These are phyloP conservation scores for Trichomycterus rosablanca DNA, from an alignment of 2,113 vertebrate genomes.

Conservation along the genomic window DNA sequence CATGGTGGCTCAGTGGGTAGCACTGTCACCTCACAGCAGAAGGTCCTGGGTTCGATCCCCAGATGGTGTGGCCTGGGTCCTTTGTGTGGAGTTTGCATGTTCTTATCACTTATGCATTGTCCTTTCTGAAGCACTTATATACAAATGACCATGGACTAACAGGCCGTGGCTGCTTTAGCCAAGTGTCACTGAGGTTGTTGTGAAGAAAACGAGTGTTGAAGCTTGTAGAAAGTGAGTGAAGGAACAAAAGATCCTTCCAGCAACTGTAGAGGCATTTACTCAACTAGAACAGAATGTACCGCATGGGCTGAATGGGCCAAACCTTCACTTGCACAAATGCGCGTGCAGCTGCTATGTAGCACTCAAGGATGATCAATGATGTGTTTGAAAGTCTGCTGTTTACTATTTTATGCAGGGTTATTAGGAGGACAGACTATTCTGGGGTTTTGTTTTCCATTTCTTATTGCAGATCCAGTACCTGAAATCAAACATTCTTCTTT, in stretches of 20 bases:
- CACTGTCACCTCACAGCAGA: no score
- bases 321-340: constrained; percentile 20
- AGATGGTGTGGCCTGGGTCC: no score
- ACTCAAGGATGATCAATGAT: constrained; percentile 23
- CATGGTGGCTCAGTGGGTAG: no score
- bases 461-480: no score
- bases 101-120: no score
- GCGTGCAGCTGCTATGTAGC: constrained; percentile 31
- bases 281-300: constrained; percentile 35
- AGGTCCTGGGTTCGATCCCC: no score
- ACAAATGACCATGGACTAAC: no score
- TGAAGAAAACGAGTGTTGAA: constrained; percentile 7
- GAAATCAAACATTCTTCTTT: no score
- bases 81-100: no score
- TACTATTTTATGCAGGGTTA: not conserved
- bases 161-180: no score
- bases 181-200: constrained; percentile 19
- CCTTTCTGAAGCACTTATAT: no score
- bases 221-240: constrained; percentile 16
- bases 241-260: constrained; percentile 30
- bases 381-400: constrained; percentile 2
- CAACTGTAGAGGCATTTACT: constrained; percentile 5
- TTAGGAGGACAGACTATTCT: not conserved
- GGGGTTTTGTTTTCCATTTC: no score
- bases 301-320: not conserved